Conservation (phyloP, 2,797 vertebrate genomes). For the Spinus olivaceus region DNA sequence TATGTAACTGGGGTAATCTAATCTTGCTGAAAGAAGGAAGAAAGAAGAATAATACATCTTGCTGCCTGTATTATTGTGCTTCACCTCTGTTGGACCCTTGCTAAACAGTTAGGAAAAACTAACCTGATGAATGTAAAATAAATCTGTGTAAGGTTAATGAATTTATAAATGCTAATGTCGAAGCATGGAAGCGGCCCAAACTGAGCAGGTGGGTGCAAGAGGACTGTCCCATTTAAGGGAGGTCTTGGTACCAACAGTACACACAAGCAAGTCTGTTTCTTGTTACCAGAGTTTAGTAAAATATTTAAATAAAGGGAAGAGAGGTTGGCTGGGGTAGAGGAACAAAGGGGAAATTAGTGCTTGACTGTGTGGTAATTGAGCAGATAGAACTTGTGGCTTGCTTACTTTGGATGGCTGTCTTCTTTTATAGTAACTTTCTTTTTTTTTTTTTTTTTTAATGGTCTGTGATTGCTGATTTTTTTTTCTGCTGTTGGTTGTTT, state of each 20-base stretch:
- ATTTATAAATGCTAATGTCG: not conserved
- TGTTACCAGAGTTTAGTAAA: not conserved
- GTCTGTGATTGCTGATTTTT: not conserved
- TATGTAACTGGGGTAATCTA: not conserved
- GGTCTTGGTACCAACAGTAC: not conserved
- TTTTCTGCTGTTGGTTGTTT: constrained; percentile 16
- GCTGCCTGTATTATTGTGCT: not conserved
- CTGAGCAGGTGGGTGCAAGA: not conserved
- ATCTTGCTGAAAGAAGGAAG: not conserved
- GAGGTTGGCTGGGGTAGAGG: not conserved
- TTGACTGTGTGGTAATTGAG: not conserved
- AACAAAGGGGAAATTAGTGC: not conserved
- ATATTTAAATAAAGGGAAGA: not conserved
- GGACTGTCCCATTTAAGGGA: not conserved
- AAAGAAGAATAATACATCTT: too few species aligned
- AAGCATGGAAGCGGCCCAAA: not conserved
- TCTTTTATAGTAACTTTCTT: not conserved
- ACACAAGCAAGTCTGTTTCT: not conserved
- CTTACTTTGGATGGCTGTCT: not conserved
- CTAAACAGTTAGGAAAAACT: not conserved
- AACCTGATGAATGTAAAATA: not conserved
- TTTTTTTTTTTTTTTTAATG: not conserved
- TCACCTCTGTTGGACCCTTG: not conserved
- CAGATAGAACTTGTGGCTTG: not conserved
- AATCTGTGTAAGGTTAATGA: not conserved